Evolutionary conservation across 2,888 invertebrate species (phyloP).

Genomic region (Labia minor): DNA sequence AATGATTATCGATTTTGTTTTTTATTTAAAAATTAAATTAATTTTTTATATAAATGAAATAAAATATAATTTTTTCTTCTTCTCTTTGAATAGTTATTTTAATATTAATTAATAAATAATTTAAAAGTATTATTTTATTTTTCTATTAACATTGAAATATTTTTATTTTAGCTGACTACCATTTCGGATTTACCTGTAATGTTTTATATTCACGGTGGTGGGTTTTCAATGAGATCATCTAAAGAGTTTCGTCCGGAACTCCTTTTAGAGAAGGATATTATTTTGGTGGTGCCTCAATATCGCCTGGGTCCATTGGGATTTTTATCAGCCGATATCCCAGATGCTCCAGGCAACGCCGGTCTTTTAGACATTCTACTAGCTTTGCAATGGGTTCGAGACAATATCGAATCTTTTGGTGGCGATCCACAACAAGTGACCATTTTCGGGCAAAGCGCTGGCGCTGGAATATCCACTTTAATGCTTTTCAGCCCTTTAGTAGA

Average conservation of each 20-base stretch:
- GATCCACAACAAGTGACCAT: slow-evolving; percentile 41
- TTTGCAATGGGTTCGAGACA: slow-evolving; percentile 41
- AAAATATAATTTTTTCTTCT: no score
- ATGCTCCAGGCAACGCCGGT: slow-evolving; percentile 45
- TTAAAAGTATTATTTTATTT: no score
- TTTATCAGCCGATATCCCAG: slow-evolving; percentile 38
- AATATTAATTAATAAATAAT: no score
- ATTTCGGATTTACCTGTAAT: slow-evolving; percentile 34
- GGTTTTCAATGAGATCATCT: slow-evolving; percentile 35
- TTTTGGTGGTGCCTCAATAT: slow-evolving; percentile 42
- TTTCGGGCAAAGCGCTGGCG: slow-evolving; percentile 45
- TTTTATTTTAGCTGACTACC: no score
- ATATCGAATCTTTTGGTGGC: slow-evolving; percentile 43
- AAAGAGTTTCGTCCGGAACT: slow-evolving; percentile 31
- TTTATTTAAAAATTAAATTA: no score
- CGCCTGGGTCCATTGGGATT: slow-evolving; percentile 43
- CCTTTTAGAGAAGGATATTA: slow-evolving; percentile 39
- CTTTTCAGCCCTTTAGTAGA: slow-evolving; percentile 37
- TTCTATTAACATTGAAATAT: no score
- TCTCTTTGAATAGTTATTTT: no score
- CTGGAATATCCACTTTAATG: slow-evolving; percentile 38
- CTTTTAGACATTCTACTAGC: slow-evolving; percentile 41
- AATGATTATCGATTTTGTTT: no score
- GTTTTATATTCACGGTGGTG: slow-evolving; percentile 39
- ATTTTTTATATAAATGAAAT: no score